phyloP scores from a whole-genome alignment of 2,113 vertebrate genomes.

The Oenanthe oenanthe region DNA sequence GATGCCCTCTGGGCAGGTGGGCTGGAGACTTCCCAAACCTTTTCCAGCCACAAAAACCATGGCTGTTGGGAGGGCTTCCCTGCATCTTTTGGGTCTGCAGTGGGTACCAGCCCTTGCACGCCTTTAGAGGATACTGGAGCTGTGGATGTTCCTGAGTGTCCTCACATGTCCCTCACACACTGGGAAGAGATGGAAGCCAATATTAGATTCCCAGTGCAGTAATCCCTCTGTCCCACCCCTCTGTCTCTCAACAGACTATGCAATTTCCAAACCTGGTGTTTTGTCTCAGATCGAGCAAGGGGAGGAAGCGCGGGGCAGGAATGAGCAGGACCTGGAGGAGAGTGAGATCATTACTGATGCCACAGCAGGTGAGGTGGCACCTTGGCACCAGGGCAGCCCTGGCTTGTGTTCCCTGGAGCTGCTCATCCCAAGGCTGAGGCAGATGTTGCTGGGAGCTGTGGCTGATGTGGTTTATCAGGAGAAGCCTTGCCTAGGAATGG shows the following conservation, averaged over 20 bases:
- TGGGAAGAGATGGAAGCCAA: neutral
- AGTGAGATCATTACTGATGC: conserved; percentile 72
- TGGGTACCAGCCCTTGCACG: neutral
- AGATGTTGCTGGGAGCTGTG: neutral
- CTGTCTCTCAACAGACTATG: conserved; percentile 74
- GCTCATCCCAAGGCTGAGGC: neutral
- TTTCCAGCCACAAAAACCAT: neutral
- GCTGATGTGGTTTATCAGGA: neutral
- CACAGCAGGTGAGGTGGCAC: conserved; percentile 69
- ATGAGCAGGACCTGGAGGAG: conserved; percentile 76
- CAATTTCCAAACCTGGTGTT: conserved; percentile 80
- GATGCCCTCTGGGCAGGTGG: neutral
- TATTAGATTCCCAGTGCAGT: neutral
- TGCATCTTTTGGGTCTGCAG: neutral
- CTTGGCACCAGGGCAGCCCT: neutral
- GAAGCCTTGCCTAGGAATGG: neutral
- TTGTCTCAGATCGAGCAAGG: conserved; percentile 78
- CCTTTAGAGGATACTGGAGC: neutral
- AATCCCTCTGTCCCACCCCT: neutral
- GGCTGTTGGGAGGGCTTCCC: neutral
- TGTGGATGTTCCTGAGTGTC: neutral
- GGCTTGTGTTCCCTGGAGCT: neutral
- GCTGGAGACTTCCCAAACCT: neutral
- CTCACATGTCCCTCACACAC: rapidly evolving
- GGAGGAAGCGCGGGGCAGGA: conserved; percentile 50